Evolutionary conservation across 1,140 invertebrate genomes (phyloP), one percentile per base, ranked within the genome.

Genomic region (Pogonognathellus flavescens): DNA sequence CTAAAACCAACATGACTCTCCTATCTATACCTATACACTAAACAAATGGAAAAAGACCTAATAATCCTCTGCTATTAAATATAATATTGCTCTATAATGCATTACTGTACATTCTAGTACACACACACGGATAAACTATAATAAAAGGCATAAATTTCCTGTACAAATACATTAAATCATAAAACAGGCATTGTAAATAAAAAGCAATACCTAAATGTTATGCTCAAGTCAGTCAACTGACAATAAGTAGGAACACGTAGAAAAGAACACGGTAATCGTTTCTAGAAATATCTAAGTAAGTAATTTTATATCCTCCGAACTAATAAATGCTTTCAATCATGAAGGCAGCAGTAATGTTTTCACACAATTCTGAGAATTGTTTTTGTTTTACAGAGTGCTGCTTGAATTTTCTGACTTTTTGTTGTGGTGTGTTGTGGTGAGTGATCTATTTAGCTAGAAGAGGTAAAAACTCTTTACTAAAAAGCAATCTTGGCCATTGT

Each of bases 261-360:
- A 41, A 41, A 41, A 6, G 1, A 41, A 41, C 31, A 41, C n/a
- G n/a, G n/a, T 11, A 25, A 20, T 22, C 8, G 20, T 66, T 11
- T 0, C 9, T 25, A 25, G 20, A 66, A 66, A 66, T n/a, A 59
- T 16, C 20, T 66, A 25, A 25, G 25, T 25, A 31, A 10, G 8
- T 4, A 13, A 66, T 8, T 13, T 66, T 13, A 66, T 25, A 66
- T 13, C 62, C 22, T 66, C 9, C 25, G 14, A 66, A 14, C 18
- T 66, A 66, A 66, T 66, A 66, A 66, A 66, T 31, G 22, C 62
- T 25, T 66, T 66, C 62, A 66, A 66, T 66, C 62, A 22, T 66
- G 62, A 66, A 25, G 20, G 25, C 59, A 60, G 25, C 9, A 25
- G 20, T 66, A 25, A 66, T 13, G 14, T 20, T n/a, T 5, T 16